A percentile compares a stretch with the other conserved stretches of the same genome.
Conservation (phyloP, 1,140 invertebrate species). For the Scaptodrosophila lebanonensis region DNA sequence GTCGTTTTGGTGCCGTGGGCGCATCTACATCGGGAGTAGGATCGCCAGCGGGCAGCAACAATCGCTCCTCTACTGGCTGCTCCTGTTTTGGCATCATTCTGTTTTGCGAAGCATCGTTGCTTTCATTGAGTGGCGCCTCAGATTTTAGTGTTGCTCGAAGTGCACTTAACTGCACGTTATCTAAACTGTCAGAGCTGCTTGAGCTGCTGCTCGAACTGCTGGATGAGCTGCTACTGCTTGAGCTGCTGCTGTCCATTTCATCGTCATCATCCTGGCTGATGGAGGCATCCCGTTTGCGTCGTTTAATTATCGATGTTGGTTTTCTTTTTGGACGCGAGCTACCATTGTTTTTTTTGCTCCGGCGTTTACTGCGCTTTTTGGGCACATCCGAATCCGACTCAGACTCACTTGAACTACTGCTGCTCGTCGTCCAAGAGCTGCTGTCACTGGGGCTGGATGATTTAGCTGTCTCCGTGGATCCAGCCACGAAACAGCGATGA, state of each 20-base stretch:
- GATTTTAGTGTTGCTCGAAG: too few relatives aligned
- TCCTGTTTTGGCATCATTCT: conserved; percentile 19
- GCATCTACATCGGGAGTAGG: not conserved
- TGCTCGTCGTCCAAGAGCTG: conserved; percentile 8
- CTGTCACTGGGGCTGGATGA: conserved; percentile 2
- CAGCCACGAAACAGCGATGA: too few relatives aligned
- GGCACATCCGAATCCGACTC: not conserved
- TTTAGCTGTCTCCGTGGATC: not conserved
- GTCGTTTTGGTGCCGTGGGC: conserved; percentile 28
- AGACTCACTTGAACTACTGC: conserved; percentile 12
- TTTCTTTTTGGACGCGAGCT: too few relatives aligned
- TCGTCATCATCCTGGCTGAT: too few relatives aligned
- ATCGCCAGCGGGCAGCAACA: conserved; percentile 4
- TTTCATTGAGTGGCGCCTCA: too few relatives aligned
- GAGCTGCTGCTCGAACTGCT: conserved; percentile 29
- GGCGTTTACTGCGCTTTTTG: not conserved
- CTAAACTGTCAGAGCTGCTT: conserved; percentile 17
- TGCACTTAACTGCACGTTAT: too few relatives aligned
- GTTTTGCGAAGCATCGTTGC: too few relatives aligned
- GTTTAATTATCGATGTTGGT: too few relatives aligned
- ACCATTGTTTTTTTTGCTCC: too few relatives aligned
- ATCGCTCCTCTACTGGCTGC: conserved; percentile 16
- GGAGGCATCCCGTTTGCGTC: too few relatives aligned
- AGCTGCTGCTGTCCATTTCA: conserved; percentile 23
- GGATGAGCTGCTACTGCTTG: conserved; percentile 18